Conservation (phyloP, 2,113 vertebrate genomes). For the Panurus biarmicus region DNA sequence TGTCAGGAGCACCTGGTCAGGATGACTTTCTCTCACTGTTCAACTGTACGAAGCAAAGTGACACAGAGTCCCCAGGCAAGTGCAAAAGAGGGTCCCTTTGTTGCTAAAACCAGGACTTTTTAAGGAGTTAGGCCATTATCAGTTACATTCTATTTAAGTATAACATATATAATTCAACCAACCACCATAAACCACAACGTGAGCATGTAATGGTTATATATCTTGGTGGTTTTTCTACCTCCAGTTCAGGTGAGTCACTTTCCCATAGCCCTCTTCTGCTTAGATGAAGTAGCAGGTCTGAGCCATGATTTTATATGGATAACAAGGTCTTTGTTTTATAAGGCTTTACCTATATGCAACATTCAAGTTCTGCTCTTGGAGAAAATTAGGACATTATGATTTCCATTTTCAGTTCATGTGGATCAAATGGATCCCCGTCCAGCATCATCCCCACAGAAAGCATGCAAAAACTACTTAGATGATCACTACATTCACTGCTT, state of each 20-base stretch:
- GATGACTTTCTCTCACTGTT: not conserved
- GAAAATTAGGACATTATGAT: not conserved
- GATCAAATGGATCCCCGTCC: not conserved
- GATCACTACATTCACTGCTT: not conserved
- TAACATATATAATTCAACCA: not conserved
- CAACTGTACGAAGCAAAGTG: fast-evolving
- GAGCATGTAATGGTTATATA: not conserved
- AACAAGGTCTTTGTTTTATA: not conserved
- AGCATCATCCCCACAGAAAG: not conserved
- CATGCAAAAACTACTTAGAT: not conserved
- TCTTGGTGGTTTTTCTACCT: not conserved
- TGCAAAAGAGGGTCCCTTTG: not conserved
- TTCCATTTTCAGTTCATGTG: not conserved
- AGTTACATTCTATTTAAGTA: not conserved
- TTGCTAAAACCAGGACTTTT: not conserved
- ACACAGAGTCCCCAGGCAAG: no score
- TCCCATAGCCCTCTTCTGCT: not conserved
- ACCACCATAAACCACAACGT: not conserved
- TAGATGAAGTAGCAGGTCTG: not conserved
- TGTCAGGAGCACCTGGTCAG: not conserved
- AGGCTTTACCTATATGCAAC: not conserved
- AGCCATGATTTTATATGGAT: not conserved
- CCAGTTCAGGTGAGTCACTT: not conserved
- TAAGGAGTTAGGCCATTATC: not conserved
- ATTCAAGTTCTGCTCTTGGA: not conserved